Base-by-base conservation (phyloP, 2,113 vertebrate genomes). In the Blennius ocellaris region DNA sequence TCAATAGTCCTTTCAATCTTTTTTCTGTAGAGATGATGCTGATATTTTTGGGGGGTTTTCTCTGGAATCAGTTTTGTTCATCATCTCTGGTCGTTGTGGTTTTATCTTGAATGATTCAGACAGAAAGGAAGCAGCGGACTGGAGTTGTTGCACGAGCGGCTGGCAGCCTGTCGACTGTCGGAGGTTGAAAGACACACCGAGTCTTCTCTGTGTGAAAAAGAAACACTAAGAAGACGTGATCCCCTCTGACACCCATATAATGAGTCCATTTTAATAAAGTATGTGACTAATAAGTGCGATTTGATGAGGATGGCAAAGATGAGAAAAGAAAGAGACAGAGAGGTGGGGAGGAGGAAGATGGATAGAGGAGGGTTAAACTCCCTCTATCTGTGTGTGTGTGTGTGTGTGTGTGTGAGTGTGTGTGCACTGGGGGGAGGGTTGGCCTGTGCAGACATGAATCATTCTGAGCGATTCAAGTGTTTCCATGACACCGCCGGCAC, bases 401-500 rank as follows among this genome's bases (percentile, higher is more conserved):
- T 39, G 74, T 16, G 80, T 38, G 49, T 15, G 48, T 69, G 61
- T 64, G 83, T 52, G 30, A 38, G 62, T 55, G 59, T 70, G 52
- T 55, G 64, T 73, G 77, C 12, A 16, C 6, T 6, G 45, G 84
- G 94, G 94, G 96, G 85, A 93, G 95, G 95, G 89, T 90, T 90
- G 92, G 91, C 90, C 92, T 85, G 94, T 92, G 92, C 90, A 95
- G 95, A 95, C 96, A 94, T 96, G 96, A 97, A 97, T 97, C 97
- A 96, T 95, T 97, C 94, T 92, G 94, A 94, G 94, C 92, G 94
- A 97, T 95, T 96, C 95, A 95, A 96, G 95, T 95, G 97, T 98
- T 98, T 96, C 97, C 96, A 98, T 98, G 96, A 98, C 96, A 97
- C 96, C 96, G 93, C 90, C 90, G 96, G 96, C 96, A 97, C 93